phyloP scores from a whole-genome alignment of 2,888 invertebrate species.

The Pyrocoelia pectoralis region DNA sequence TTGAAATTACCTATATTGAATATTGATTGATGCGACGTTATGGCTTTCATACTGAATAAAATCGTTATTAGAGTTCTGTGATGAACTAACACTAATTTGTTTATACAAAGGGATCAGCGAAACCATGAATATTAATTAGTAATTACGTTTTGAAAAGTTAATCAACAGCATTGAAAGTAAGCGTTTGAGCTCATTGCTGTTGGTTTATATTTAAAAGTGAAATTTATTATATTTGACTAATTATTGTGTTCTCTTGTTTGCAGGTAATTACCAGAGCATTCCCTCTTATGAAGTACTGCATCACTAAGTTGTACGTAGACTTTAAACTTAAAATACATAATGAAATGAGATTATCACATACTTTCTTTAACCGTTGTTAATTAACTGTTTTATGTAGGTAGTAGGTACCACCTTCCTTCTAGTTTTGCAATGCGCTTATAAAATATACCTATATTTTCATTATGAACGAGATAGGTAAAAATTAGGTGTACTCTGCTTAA shows the following conservation, averaged over 20 bases:
- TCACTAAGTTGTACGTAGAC: background rate
- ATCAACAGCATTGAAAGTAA: background rate
- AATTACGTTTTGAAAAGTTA: conserved; percentile 14
- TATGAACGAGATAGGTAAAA: too few species aligned
- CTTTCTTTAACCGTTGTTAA: too few species aligned
- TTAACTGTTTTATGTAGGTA: too few species aligned
- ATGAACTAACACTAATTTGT: conserved; percentile 11
- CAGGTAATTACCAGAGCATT: background rate
- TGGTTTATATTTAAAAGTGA: background rate
- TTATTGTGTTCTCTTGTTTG: conserved; percentile 4
- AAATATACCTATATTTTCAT: too few species aligned
- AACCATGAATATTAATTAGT: conserved; percentile 23
- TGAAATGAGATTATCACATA: too few species aligned
- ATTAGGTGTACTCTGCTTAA: too few species aligned
- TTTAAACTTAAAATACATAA: too few species aligned
- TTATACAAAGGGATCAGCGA: conserved; percentile 10
- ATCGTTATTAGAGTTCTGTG: background rate
- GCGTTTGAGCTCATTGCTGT: conserved; percentile 11
- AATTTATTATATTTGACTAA: background rate
- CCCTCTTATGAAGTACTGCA: background rate
- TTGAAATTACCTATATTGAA: conserved; percentile 1
- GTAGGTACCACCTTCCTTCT: too few species aligned
- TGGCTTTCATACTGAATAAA: background rate
- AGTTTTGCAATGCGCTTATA: too few species aligned
- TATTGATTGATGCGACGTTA: background rate